Base-by-base conservation (phyloP, 2,797 vertebrate species). In the Phylloscopus collybita region DNA sequence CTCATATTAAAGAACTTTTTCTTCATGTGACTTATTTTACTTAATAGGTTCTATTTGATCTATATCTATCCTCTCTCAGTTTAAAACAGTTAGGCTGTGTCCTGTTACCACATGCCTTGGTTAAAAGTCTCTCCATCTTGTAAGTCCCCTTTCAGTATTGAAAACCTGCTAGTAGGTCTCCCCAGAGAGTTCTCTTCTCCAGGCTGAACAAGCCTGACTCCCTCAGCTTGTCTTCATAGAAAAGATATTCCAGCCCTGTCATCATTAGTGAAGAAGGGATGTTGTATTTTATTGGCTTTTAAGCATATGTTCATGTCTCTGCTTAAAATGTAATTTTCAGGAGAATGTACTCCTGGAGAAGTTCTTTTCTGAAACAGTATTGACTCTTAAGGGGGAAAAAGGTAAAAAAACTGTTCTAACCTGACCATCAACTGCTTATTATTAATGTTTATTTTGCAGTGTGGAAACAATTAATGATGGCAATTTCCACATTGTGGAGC, bases 401-500 rank as follows among this genome's bases (percentile, higher is more conserved):
- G 5, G 30, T 38, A 27, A 87, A 88, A 88, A 88, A 93, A 6
- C 5, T n/a, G 5, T 86, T 93, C 25, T 81, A 86, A 88, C 29
- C 18, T 80, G 21, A 51, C 25, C 36, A 42, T 67, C 14, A 65
- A 38, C 42, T 83, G 51, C 86, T 92, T 61, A 92, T 60, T 79
- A 44, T 76, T 87, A 34, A 65, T 88, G 45, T 88, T 96, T 93
- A 29, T 93, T 38, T 97, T 97, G 45, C 94, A 99, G 99, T 23
- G 99, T 99, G 96, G 99, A 99, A 98, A 99, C 99, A 4, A 99
- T 99, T 97, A 99, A 99, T 78, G 99, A 99, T 93, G 99, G 99
- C 15, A 99, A 98, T 93, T 99, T 99, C 95, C 99, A 99, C 72
- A 98, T 98, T 22, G 99, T 99, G 97, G 99, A 99, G 96, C 97